Evolutionary conservation across 2,888 invertebrate species (phyloP).

Genomic region (Sarcophaga carnaria): DNA sequence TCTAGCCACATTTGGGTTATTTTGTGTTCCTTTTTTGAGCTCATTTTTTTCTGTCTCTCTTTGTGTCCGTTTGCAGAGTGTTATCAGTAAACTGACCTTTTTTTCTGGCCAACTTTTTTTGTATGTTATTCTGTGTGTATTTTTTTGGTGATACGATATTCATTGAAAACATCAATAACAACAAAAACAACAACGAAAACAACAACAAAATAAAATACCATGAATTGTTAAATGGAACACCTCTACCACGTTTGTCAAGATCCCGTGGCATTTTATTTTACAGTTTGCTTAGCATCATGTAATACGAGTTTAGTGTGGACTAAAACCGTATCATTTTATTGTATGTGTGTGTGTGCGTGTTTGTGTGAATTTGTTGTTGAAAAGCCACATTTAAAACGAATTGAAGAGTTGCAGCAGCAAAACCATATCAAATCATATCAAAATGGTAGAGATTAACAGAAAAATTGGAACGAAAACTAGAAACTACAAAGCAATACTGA

Average conservation of each 20-base stretch:
- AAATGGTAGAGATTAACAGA: constrained; percentile 13
- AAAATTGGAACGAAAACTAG: neutral
- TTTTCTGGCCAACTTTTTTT: neutral
- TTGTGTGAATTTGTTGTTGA: constrained; percentile 32
- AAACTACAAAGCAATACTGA: constrained; percentile 21
- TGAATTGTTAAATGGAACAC: neutral
- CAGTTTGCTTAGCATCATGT: neutral
- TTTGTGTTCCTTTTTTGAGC: constrained; percentile 11
- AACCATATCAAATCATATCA: constrained; percentile 17
- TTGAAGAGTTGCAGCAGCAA: neutral
- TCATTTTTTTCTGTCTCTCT: neutral
- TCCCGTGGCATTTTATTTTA: neutral
- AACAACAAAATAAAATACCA: neutral
- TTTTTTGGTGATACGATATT: constrained; percentile 12
- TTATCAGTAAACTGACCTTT: constrained; percentile 56
- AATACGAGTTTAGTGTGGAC: neutral
- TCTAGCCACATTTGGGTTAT: constrained; percentile 40
- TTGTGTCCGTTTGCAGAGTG: neutral
- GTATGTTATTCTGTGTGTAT: no score
- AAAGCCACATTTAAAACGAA: constrained; percentile 27
- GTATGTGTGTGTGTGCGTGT: constrained; percentile 29
- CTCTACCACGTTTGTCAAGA: neutral
- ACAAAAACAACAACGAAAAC: neutral
- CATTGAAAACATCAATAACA: neutral
- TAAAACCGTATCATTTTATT: neutral